These are phyloP conservation scores for Grapholita molesta DNA, from an alignment of 1,140 invertebrate species.

Conservation along the genomic window DNA sequence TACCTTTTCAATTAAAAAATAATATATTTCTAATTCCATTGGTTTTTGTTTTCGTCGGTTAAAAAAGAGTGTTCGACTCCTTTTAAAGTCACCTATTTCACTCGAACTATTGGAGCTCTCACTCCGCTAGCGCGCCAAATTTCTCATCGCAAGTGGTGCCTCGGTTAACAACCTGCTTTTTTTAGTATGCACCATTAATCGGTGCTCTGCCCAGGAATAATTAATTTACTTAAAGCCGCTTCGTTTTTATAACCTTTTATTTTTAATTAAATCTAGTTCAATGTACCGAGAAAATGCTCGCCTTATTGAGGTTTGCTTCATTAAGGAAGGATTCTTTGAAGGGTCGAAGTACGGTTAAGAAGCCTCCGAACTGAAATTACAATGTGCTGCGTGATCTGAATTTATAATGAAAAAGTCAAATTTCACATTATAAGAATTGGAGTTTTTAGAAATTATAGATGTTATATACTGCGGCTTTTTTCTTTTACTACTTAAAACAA, in stretches of 20 bases:
- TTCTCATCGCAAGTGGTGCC: no score
- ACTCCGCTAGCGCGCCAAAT: no score
- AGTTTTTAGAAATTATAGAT: no score
- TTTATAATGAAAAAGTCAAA: not conserved
- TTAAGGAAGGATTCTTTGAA: not conserved
- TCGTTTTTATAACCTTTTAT: not conserved
- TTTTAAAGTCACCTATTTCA: no score
- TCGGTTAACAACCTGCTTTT: not conserved
- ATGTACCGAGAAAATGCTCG: not conserved
- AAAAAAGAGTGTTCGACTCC: no score
- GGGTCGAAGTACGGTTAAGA: not conserved
- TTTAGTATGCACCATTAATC: not conserved
- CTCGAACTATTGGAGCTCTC: no score
- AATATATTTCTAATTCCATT: no score
- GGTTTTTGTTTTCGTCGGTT: no score
- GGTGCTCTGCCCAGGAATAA: not conserved
- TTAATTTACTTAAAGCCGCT: not conserved
- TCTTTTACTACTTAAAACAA: no score
- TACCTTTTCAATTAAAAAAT: no score
- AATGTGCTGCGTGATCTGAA: not conserved
- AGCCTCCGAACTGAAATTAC: not conserved
- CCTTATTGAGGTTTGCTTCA: not conserved
- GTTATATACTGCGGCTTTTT: no score
- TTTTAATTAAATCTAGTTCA: constrained; percentile 1
- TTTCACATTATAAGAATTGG: not conserved